Percentiles rank a stretch among this genome's conserved stretches.
Conservation (phyloP, 1,140 invertebrate genomes). For the Diabrotica virgifera region DNA sequence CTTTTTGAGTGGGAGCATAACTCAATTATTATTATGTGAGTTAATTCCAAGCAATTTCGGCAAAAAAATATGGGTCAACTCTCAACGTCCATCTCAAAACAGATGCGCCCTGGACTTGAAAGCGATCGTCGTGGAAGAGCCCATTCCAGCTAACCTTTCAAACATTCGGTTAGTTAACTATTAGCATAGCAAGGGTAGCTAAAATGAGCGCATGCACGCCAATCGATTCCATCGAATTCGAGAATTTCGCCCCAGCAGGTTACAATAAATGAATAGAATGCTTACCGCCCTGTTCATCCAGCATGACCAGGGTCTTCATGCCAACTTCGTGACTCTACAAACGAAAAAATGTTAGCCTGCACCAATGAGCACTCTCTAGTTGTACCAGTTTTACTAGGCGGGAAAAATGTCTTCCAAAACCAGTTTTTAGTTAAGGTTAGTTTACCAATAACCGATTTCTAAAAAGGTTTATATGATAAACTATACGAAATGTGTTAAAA, state of each 20-base stretch:
- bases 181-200: no score
- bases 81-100: no score
- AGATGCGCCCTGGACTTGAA: no score
- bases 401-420: background rate
- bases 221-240: background rate
- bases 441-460: background rate
- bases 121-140: no score
- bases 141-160: no score
- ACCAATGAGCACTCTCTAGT: background rate
- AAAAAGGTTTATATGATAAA: background rate
- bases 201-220: no score
- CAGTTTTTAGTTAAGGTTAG: slow-evolving; percentile 3
- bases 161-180: no score
- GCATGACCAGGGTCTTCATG: slow-evolving; percentile 91
- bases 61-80: no score
- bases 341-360: slow-evolving; percentile 46
- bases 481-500: slow-evolving; percentile 4
- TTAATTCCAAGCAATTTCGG: no score
- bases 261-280: slow-evolving; percentile 45
- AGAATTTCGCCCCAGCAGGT: background rate
- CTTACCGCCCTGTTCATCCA: slow-evolving; percentile 95
- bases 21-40: no score
- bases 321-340: slow-evolving; percentile 91
- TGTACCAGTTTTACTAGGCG: slow-evolving; percentile 1
- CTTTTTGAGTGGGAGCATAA: no score